Evolutionary conservation across 2,113 vertebrate species (phyloP).

Genomic region (Ctenomys sociabilis): DNA sequence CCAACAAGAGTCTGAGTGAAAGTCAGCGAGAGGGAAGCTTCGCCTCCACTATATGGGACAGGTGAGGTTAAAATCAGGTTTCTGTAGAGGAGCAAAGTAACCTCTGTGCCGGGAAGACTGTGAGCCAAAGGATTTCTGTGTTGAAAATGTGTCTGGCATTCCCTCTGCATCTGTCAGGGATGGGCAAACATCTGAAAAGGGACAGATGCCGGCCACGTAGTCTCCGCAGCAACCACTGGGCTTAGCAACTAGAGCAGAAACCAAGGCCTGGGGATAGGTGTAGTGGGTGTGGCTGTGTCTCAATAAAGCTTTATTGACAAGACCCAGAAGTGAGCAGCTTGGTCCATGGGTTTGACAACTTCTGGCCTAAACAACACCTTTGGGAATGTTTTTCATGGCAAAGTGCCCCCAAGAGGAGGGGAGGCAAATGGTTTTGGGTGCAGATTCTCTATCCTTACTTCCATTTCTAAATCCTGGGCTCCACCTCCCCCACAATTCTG

Average conservation of each 20-base stretch:
- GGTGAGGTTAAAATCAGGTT: neutral
- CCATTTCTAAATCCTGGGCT: neutral
- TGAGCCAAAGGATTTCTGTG: neutral
- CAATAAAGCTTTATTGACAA: neutral
- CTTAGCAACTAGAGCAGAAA: neutral
- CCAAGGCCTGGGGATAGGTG: accelerated
- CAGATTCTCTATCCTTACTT: too few species aligned
- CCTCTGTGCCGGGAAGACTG: neutral
- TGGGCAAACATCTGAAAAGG: neutral
- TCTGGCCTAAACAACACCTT: neutral
- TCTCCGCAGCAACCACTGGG: accelerated
- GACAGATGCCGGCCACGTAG: accelerated
- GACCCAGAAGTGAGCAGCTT: neutral
- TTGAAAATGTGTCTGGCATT: neutral
- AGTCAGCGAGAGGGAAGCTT: neutral
- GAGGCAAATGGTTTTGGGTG: neutral
- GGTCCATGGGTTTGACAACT: neutral
- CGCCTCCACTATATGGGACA: neutral
- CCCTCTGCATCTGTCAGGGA: neutral
- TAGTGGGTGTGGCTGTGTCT: accelerated
- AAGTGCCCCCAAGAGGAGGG: accelerated
- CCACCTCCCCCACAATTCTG: too few species aligned
- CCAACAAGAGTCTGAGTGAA: accelerated
- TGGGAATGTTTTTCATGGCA: neutral
- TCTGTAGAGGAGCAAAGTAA: neutral